Percentiles rank a stretch among this genome's conserved stretches.
Evolutionary conservation across 2,888 invertebrate species (phyloP).

Genomic region (Cordylochernes scorpioides): DNA sequence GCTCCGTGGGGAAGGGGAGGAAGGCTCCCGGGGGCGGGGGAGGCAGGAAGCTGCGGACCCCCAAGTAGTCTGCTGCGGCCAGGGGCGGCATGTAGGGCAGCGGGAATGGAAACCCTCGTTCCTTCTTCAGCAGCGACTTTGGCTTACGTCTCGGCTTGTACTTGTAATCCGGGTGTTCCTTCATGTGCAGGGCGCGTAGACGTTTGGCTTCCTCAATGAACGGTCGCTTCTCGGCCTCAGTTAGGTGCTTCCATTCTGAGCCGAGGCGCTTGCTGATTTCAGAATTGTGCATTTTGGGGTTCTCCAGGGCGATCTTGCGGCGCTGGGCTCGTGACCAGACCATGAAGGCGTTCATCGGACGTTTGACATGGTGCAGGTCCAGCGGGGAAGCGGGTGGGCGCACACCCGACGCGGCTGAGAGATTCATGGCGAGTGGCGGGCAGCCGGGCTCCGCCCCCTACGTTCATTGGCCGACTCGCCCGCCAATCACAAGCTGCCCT

Average conservation of each 20-base stretch:
- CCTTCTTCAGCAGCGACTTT: constrained; percentile 30
- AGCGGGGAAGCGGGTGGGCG: too few relatives aligned
- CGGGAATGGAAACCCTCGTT: constrained; percentile 71
- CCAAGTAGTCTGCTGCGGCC: constrained; percentile 10
- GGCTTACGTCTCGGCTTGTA: constrained; percentile 21
- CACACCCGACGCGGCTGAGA: too few relatives aligned
- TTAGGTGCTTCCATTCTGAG: constrained; percentile 25
- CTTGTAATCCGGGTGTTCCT: constrained; percentile 26
- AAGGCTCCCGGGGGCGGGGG: constrained; percentile 3
- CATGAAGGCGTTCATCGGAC: constrained; percentile 28
- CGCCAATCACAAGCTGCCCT: too few relatives aligned
- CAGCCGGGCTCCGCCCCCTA: too few relatives aligned
- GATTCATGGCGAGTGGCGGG: too few relatives aligned
- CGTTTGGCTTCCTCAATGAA: constrained; percentile 27
- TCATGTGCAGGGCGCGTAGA: constrained; percentile 25
- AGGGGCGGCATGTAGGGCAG: constrained; percentile 37
- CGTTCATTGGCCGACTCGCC: too few relatives aligned
- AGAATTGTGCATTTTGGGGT: constrained; percentile 28
- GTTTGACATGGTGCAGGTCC: constrained; percentile 24
- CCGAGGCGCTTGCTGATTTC: constrained; percentile 26
- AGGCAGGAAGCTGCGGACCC: constrained; percentile 8
- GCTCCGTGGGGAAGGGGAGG: constrained; percentile 5
- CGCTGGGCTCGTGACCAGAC: constrained; percentile 27
- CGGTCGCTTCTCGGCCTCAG: constrained; percentile 24
- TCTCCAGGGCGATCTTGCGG: constrained; percentile 26